A percentile compares a stretch with the other conserved stretches of the same genome.
Conservation (phyloP, 1,140 invertebrate genomes). For the Trichonephila clavipes region DNA sequence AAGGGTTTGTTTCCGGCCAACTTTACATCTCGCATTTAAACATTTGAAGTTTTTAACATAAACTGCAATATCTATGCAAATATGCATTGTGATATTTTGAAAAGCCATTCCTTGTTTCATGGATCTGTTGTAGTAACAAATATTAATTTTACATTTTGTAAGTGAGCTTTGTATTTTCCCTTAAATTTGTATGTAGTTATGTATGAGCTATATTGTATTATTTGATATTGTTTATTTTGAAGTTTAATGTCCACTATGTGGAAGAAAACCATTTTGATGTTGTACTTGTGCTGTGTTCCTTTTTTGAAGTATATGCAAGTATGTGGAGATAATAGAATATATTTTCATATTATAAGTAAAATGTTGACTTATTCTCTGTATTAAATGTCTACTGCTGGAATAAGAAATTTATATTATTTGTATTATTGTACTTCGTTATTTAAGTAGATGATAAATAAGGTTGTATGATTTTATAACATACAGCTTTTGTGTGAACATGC, state of each 20-base stretch:
- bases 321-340: slow-evolving; percentile 1
- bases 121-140: slow-evolving; percentile 61
- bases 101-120: slow-evolving; percentile 73
- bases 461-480: neutral
- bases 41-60: neutral
- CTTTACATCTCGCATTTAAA: slow-evolving; percentile 94
- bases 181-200: slow-evolving; percentile 43
- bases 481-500: neutral
- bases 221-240: slow-evolving; percentile 39
- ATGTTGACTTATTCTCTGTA: neutral
- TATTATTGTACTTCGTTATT: neutral
- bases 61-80: slow-evolving; percentile 70
- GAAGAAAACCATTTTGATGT: slow-evolving; percentile 7
- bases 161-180: slow-evolving; percentile 54
- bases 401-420: neutral
- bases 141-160: slow-evolving; percentile 31
- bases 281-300: neutral
- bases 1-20: slow-evolving; percentile 99
- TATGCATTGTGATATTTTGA: slow-evolving; percentile 74
- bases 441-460: neutral
- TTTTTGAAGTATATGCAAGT: neutral
- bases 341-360: slow-evolving; percentile 5
- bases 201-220: slow-evolving; percentile 18
- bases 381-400: neutral
- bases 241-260: slow-evolving; percentile 24